Conservation (phyloP, 2,888 invertebrate species). For the Apamea sordens region DNA sequence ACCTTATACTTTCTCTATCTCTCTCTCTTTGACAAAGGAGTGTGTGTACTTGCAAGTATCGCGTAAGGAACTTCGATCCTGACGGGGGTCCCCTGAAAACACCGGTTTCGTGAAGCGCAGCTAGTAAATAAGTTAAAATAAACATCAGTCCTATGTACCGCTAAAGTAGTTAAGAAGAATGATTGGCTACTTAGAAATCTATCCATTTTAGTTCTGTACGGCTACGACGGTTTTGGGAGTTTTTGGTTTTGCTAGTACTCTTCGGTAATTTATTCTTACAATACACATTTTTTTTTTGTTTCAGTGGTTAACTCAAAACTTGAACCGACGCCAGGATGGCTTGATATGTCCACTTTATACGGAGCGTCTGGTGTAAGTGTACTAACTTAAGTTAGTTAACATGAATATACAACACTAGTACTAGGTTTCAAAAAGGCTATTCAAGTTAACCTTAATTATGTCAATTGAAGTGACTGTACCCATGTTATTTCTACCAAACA, state of each 20-base stretch:
- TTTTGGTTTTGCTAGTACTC: not conserved
- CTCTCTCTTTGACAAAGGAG: too few species aligned
- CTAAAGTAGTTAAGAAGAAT: too few species aligned
- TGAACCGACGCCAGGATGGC: conserved; percentile 34
- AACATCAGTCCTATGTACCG: too few species aligned
- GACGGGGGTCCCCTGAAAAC: too few species aligned
- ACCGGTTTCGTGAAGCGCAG: too few species aligned
- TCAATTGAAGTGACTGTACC: not conserved
- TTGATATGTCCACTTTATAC: conserved; percentile 22
- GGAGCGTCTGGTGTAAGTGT: conserved; percentile 27
- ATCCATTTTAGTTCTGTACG: too few species aligned
- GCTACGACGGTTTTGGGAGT: not conserved
- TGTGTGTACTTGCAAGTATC: too few species aligned
- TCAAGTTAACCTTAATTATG: not conserved
- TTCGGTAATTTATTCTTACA: not conserved
- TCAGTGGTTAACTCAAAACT: not conserved
- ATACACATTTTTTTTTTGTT: not conserved
- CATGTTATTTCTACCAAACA: not conserved
- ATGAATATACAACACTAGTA: not conserved
- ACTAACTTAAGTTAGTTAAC: not conserved
- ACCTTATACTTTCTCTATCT: too few species aligned
- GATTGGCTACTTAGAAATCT: too few species aligned
- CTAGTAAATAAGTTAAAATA: too few species aligned
- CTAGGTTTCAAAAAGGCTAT: not conserved
- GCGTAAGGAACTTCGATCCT: too few species aligned